Base-by-base conservation (phyloP, 2,113 vertebrate genomes). In the Engystomops pustulosus region DNA sequence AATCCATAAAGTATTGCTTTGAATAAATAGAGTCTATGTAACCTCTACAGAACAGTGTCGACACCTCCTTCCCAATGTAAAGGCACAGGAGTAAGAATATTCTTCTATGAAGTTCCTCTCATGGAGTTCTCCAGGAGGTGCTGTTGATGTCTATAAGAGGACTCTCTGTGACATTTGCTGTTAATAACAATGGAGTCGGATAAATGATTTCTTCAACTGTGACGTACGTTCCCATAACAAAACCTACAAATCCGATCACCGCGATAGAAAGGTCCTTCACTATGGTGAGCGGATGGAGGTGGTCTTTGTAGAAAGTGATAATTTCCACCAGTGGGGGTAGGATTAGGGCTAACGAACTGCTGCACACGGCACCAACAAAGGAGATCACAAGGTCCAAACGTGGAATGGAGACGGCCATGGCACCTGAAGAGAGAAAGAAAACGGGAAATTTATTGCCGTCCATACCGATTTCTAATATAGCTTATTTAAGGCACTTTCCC, bases 301-400 rank as follows among this genome's bases (percentile, higher is more conserved):
- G 93, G 45, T 95, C 94, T 85, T 93, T 92, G 84, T 92, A 93
- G 83, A 94, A 94, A 0, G 94, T 95, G 70, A 97, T 88, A 30
- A 96, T 94, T 90, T 97, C 96, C 71, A 97, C 91, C 69, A 96
- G 80, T 0, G 96, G 96, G 0, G 96, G 96, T 11, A 97, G 88
- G 88, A 96, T 91, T 53, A 97, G 92, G 9, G 95, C 95, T 85
- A 97, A 85, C 0, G 95, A 93, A 70, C 95, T 96, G 90, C 96
- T 97, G 91, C 95, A 95, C 82, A 96, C 93, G 0, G 96, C 96
- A 6, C 96, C 96, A 0, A 97, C 94, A 0, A 97, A 91, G 20
- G 96, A 95, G 87, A 97, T 97, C 49, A 96, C 96, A 60, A 96
- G 88, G 88, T 97, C 96, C 4, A 97, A 90, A 20, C 93, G 94